A percentile compares a stretch with the other conserved stretches of the same genome.
These are phyloP conservation scores for Eupithecia subfuscata DNA, from an alignment of 2,888 invertebrate genomes.

Conservation along the genomic window DNA sequence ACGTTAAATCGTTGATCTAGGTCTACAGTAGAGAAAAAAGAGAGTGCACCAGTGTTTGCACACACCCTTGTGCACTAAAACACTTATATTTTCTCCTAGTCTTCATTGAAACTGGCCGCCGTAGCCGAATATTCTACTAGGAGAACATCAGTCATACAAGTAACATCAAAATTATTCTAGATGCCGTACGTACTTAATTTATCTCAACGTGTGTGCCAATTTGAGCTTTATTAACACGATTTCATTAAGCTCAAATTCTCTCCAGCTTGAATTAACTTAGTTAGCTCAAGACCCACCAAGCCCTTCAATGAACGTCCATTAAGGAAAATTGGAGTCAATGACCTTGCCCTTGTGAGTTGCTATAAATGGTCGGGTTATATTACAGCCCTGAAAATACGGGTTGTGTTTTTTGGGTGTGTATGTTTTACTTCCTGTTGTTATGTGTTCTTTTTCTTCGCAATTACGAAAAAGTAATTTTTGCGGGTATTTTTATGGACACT, in stretches of 20 bases:
- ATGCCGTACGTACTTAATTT: background rate
- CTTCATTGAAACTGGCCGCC: no score
- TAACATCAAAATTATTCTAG: no score
- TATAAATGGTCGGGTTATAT: background rate
- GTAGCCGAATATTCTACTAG: no score
- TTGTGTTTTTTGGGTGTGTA: background rate
- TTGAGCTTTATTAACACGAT: background rate
- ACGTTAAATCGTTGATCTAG: no score
- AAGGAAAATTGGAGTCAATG: conserved; percentile 14
- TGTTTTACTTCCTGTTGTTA: conserved; percentile 2
- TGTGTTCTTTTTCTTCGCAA: background rate
- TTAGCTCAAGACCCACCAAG: background rate
- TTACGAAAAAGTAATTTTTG: background rate
- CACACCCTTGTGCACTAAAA: no score
- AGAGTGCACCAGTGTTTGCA: no score
- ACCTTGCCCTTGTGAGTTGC: conserved; percentile 10
- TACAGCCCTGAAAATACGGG: background rate
- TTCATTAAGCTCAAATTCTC: conserved; percentile 2
- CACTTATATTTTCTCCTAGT: no score
- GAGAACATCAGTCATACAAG: no score
- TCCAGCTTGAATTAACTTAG: background rate
- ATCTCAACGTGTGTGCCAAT: background rate
- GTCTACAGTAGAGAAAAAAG: no score
- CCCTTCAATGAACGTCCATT: conserved; percentile 8
- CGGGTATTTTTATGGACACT: background rate